phyloP scores from a whole-genome alignment of 2,888 invertebrate species.

The Plagodis pulveraria region DNA sequence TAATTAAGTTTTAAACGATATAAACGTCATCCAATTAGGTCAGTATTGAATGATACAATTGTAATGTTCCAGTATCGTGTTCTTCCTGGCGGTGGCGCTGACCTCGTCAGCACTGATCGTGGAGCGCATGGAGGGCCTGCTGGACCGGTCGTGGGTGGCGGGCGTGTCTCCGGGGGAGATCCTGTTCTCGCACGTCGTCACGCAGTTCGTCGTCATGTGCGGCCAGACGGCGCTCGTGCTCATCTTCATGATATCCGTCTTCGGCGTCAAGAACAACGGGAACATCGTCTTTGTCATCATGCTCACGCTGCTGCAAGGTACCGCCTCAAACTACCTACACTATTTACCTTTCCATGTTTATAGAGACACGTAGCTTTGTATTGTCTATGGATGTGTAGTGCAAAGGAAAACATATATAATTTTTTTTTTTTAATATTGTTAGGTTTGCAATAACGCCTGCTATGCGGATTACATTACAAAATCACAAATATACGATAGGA shows the following conservation, averaged over 20 bases:
- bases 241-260: conserved; percentile 95
- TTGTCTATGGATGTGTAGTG: too few species aligned
- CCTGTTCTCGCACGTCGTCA: conserved; percentile 96
- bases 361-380: too few species aligned
- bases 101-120: conserved; percentile 96
- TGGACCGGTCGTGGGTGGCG: conserved; percentile 97
- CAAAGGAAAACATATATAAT: too few species aligned
- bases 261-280: conserved; percentile 95
- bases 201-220: conserved; percentile 97
- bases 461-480: too few species aligned
- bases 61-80: conserved; percentile 90
- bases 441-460: too few species aligned
- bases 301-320: conserved; percentile 93
- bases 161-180: conserved; percentile 97
- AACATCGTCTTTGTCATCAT: conserved; percentile 93
- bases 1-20: too few species aligned
- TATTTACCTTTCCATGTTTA: too few species aligned
- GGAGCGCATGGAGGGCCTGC: conserved; percentile 94
- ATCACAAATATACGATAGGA: too few species aligned
- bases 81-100: conserved; percentile 97
- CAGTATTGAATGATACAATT: too few species aligned
- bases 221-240: conserved; percentile 96
- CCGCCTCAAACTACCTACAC: too few species aligned
- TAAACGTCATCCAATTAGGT: too few species aligned
- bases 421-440: too few species aligned